Base-by-base conservation (phyloP, 2,113 vertebrate genomes). In the Siniperca knerii region DNA sequence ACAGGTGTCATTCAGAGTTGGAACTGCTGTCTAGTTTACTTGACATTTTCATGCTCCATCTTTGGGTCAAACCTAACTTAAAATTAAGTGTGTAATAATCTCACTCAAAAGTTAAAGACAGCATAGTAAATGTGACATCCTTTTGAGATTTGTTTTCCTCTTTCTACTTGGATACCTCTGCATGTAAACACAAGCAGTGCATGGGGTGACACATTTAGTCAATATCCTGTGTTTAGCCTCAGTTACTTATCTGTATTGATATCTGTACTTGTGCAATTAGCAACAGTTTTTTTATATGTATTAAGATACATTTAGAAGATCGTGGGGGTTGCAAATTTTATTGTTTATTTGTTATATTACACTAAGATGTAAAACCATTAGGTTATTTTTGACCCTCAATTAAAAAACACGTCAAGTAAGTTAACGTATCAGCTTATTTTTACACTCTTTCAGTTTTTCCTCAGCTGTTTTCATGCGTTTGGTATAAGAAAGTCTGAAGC, bases 1-100 rank as follows among this genome's bases (percentile, higher is more conserved):
- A 13, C 6, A 72, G 21, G 23, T 72, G 18, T 81, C 65, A 64
- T 61, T 88, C 44, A 75, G 57, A 81, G 23, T 54, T 52, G n/a
- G 40, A 69, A 18, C 33, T 46, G 40, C 21, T 71, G 4, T 69
- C 61, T 70, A 8, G 9, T 88, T 21, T 6, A 21, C 21, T 67
- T 77, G 4, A 68, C n/a, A 58, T 79, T 82, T 75, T 40, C 8
- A 75, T 13, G 35, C 52, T 20, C 20, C 46, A 67, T 76, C 40
- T 79, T 69, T 66, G 60, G 57, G 35, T 81, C 55, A 1, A 29
- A 79, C 55, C 0, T 50, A 42, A 70, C 77, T 33, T 29, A 40
- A 61, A 77, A 61, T 71, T 5, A 66, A 21, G 20, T 10, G 46
- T 35, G 52, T 65, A 37, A 62, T 60, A 66, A 60, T 57, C 12